Base-by-base conservation (phyloP, 2,113 vertebrate genomes). In the Puffinus mauretanicus region DNA sequence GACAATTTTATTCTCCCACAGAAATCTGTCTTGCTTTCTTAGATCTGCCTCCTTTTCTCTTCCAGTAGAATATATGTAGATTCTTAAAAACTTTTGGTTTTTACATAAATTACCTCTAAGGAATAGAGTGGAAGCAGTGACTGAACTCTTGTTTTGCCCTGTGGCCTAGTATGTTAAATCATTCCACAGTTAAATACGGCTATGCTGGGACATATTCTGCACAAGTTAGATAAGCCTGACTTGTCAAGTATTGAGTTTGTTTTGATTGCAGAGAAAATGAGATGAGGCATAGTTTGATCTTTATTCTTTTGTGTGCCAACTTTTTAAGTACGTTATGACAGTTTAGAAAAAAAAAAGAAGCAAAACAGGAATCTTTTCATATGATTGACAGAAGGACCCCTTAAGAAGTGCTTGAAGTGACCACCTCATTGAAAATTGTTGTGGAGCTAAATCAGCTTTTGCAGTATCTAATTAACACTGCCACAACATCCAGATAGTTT, bases 391-490 rank as follows among this genome's bases (percentile, higher is more conserved):
- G 79, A 71, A 93, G 91, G 79, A 61, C 13, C 32, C 69, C 70
- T 87, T 67, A 52, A 86, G 51, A 91, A 72, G 81, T 79, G 76
- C 61, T 93, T 86, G 46, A 71, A 95, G 18, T 77, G 55, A 92
- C 71, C 94, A 25, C 49, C 38, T 92, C 46, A 71, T 75, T 95
- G 92, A 88, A 93, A 88, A 94, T 67, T 93, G 69, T 92, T 95
- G 55, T 84, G 51, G 57, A 49, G 77, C 30, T 94, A 83, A 76
- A 87, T 86, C 69, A 94, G 30, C 51, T 95, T 83, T 86, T 93
- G 32, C 44, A 46, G 38, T 73, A 82, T 34, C 73, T 88, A 97
- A 94, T 97, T 97, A 92, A 71, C 93, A 73, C 82, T 73, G 91
- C 71, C 36, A 77, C 55, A 95, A 64, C 52, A 83, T 92, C 78